These are phyloP conservation scores for Sinocyclocheilus rhinocerous DNA, from an alignment of 2,113 vertebrate genomes.

Conservation along the genomic window DNA sequence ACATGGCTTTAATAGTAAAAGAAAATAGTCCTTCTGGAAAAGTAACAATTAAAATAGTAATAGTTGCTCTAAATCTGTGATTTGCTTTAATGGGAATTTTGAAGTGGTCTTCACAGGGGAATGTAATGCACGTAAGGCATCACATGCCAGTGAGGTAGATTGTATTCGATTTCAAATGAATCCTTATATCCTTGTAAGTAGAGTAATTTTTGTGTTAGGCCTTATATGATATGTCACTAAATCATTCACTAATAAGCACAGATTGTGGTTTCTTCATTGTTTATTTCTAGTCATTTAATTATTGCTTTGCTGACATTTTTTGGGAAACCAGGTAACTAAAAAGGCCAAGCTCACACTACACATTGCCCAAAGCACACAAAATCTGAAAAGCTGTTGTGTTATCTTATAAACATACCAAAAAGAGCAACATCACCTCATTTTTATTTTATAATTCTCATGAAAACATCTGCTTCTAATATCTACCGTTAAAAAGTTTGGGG, in stretches of 20 bases:
- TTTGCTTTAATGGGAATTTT: not conserved
- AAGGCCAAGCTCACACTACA: not conserved
- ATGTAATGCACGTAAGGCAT: slow-evolving; percentile 4
- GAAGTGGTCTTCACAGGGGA: not conserved
- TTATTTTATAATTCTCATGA: no score
- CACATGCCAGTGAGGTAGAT: slow-evolving; percentile 66
- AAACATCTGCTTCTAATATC: no score
- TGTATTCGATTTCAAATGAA: slow-evolving; percentile 52
- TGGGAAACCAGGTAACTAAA: not conserved
- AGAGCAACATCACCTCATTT: no score
- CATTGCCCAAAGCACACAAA: not conserved
- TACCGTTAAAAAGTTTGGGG: no score
- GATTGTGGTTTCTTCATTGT: not conserved
- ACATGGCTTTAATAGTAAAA: not conserved
- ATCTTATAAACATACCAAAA: not conserved
- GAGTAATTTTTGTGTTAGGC: not conserved
- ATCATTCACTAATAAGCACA: not conserved
- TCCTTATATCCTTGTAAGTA: not conserved
- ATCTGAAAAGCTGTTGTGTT: not conserved
- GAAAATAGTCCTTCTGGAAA: not conserved
- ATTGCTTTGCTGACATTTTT: not conserved
- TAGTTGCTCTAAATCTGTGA: not conserved
- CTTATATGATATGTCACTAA: not conserved
- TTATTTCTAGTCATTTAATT: not conserved
- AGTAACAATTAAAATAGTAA: not conserved